Conservation (phyloP, 2,113 vertebrate genomes). For the Potamarius usumacintae region DNA sequence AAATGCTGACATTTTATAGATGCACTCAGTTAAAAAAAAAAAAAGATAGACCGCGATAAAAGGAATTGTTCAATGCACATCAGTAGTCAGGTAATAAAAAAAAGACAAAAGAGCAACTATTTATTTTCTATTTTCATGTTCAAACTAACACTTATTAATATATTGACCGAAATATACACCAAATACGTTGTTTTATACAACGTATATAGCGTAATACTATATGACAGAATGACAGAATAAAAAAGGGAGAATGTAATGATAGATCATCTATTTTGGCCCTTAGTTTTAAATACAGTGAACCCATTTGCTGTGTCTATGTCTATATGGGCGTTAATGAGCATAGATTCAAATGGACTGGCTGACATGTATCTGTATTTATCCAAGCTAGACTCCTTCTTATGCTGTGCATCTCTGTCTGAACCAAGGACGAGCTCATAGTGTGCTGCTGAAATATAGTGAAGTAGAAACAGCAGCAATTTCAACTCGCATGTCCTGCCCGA, state of each 20-base stretch:
- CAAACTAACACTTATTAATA: neutral
- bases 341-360: neutral
- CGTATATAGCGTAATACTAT: no score
- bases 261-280: constrained; percentile 19
- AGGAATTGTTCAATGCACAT: neutral
- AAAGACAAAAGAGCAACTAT: neutral
- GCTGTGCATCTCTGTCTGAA: neutral
- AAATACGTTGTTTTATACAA: neutral
- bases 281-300: constrained; percentile 30
- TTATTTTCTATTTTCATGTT: neutral
- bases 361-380: neutral
- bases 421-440: constrained; percentile 36
- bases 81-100: neutral
- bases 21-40: neutral
- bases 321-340: neutral
- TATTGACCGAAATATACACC: constrained; percentile 5
- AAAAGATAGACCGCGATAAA: no score
- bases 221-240: neutral
- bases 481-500: neutral
- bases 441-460: constrained; percentile 5
- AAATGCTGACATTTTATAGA: constrained; percentile 24
- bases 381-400: constrained; percentile 10
- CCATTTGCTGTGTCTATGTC: neutral
- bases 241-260: neutral
- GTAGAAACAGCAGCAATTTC: neutral